These are phyloP conservation scores for Drosophila cardini DNA, from an alignment of 1,140 invertebrate species.

Conservation along the genomic window DNA sequence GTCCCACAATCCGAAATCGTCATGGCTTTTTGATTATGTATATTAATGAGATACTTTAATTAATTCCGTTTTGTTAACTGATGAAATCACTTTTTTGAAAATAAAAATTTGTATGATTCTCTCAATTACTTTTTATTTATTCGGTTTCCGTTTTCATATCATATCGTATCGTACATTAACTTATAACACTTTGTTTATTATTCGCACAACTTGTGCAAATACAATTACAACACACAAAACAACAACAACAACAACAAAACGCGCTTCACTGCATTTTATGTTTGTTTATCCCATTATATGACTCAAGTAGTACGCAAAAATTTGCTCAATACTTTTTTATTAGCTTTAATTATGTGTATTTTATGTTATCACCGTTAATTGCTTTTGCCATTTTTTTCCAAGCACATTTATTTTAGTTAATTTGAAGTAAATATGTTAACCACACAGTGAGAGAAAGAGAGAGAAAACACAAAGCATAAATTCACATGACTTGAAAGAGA, in stretches of 20 bases:
- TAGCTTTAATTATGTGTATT: slow-evolving; percentile 51
- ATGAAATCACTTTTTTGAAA: background rate
- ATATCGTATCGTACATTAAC: background rate
- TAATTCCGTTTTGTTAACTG: background rate
- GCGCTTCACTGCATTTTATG: slow-evolving; percentile 35
- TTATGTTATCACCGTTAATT: slow-evolving; percentile 61
- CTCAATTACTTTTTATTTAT: background rate
- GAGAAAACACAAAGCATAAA: slow-evolving; percentile 28
- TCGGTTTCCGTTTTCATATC: background rate
- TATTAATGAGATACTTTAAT: background rate
- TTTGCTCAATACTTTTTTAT: slow-evolving; percentile 58
- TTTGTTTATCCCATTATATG: slow-evolving; percentile 32
- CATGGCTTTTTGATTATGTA: background rate
- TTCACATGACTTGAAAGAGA: slow-evolving; percentile 49
- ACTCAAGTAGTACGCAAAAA: slow-evolving; percentile 33
- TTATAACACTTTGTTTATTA: slow-evolving; percentile 1
- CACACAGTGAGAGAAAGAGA: background rate
- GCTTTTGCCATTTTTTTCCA: slow-evolving; percentile 37
- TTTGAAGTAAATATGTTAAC: slow-evolving; percentile 21
- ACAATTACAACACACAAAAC: slow-evolving; percentile 17
- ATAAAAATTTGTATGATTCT: background rate
- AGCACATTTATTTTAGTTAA: slow-evolving; percentile 19
- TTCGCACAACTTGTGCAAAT: slow-evolving; percentile 33
- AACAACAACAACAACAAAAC: slow-evolving; percentile 5
- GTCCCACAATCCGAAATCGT: background rate